Base-by-base conservation (phyloP, 2,113 vertebrate genomes). In the Eulemur rufifrons region DNA sequence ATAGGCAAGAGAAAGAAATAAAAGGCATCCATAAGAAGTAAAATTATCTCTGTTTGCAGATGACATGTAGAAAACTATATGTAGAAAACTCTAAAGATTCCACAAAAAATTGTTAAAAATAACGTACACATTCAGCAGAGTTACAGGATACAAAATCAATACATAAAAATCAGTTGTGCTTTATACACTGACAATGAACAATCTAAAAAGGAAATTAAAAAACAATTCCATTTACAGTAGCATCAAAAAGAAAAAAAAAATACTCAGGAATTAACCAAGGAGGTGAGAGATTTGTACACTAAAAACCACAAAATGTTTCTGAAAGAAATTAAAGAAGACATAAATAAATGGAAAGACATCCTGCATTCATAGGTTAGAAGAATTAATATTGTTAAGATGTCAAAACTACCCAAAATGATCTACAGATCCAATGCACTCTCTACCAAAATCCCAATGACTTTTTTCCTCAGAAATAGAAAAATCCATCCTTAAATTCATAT, bases 141-240 rank as follows among this genome's bases (percentile, higher is more conserved):
- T n/a, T 89, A 4, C 20, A 74, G 17, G 29, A 87, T 80, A 73
- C 5, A 86, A 90, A 34, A 78, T 64, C 63, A 73, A 78, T 42
- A 85, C 21, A 71, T 32, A 74, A 94, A 94, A 82, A 50, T 94
- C 80, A 54, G 3, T 18, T 68, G 37, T n/a, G 59, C 80, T 83
- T 77, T 56, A 47, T 50, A 59, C 12, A 93, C 23, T 37, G 29
- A 77, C 32, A 50, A 32, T 45, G 8, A 86, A 77, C 34, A 82
- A 82, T 45, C n/a, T 73, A 56, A 74, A 92, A 92, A 89, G 39
- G 42, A 95, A 93, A 89, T 83, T 89, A 64, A 69, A 10, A 50
- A 89, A 69, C 23, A 56, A 56, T 56, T 69, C 23, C 39, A 61
- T 66, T 85, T 56, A 66, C 4, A 68, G 66, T 21, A 66, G n/a